Evolutionary conservation across 2,888 invertebrate genomes (phyloP), one percentile per base, ranked within the genome.

Genomic region (Cistogaster globosa): DNA sequence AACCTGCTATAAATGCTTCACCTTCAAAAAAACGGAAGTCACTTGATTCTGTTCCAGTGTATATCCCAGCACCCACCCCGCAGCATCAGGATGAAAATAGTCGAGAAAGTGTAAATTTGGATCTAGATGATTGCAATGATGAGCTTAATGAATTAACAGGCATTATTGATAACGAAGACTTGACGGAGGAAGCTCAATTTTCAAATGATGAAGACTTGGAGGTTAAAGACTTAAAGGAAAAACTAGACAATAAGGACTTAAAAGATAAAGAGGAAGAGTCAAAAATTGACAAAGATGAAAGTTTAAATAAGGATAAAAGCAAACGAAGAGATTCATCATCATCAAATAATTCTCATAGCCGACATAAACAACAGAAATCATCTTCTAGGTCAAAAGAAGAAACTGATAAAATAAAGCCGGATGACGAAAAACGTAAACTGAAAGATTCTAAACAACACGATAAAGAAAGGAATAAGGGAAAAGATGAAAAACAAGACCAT

Each of bases 1-100:
- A 92, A 63, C 92, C 92, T 7, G 91, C 88, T 12, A 87, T 92
- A 3, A 90, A 92, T 88, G 91, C 92, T 2, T 90, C 89, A 3
- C 89, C 90, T 12, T 62, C 90, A 32, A 82, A 69, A 63, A 80
- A 26, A 18, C 58, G 65, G 9, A 68, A 58, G 55, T 77, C 65
- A 65, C 14, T 75, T 1, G 85, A 86, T 36, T 42, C 65, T 20
- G 91, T 88, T 0, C 92, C 92, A 3, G 89, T 90, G n/a, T 92
- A 92, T 88, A 91, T 92, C 16, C 92, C 92, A 26, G 87, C 85
- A 1, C 79, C 87, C 2, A 84, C 86, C 0, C 62, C 32, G 22
- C 58, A 63, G 22, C n/a, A 42, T n/a, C 36, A 38, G 45, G 67
- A 65, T 22, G 76, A 63, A 9, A 69, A 74, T n/a, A 78, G 81